Base-by-base conservation (phyloP, 2,797 vertebrate genomes). In the Artibeus lituratus region DNA sequence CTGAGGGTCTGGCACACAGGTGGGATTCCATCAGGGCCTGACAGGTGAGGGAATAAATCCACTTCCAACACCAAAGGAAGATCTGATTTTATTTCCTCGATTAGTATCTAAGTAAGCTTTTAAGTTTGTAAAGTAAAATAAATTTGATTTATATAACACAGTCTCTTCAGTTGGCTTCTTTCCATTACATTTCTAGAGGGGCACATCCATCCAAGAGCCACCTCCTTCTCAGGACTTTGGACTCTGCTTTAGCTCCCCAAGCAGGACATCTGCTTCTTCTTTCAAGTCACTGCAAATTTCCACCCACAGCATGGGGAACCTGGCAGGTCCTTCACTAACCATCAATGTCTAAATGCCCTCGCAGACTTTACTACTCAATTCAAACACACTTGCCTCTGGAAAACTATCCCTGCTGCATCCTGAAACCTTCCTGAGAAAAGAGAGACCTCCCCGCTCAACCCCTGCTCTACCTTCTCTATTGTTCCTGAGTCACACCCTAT, bases 31-130 rank as follows among this genome's bases (percentile, higher is more conserved):
- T 29, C 81, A 67, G 42, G 42, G 39, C 44, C 55, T 74, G 55
- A 62, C 39, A 49, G 59, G 57, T 0, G 37, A 87, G 35, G 42
- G 44, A 57, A 67, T 67, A 67, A 39, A 57, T 90, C 92, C 59
- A 73, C 24, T 85, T 49, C 90, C 10, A 8, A 55, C 19, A 9
- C 37, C 55, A 35, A 74, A 86, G 62, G 26, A 78, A 65, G 39
- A 73, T 0, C 11, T 1, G 3, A 21, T 67, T 53, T 76, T 39
- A 87, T 70, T 37, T 57, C 37, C 39, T 47, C 24, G 3, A 39
- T 91, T 57, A 69, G 12, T 35, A 77, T 86, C 19, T 81, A 81
- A 73, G 42, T 47, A 37, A 94, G 35, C 39, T 87, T 83, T 86
- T 39, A 51, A 83, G 69, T 26, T 21, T 90, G 9, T 35, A 44